Base-by-base conservation (phyloP, 2,797 vertebrate genomes). In the Hydrolagus colliei region DNA sequence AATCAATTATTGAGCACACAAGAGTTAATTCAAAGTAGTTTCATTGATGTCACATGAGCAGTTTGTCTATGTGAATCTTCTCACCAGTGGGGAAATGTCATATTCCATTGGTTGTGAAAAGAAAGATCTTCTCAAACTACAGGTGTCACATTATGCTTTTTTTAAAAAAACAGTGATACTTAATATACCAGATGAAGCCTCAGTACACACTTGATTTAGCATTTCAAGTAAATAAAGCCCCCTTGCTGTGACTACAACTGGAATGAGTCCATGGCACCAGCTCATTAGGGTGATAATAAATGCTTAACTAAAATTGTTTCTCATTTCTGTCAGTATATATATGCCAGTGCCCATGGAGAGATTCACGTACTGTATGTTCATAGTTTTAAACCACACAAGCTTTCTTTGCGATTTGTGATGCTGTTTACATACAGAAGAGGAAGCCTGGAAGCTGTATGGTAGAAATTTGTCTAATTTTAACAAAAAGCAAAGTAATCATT, bases 281-380 rank as follows among this genome's bases (percentile, higher is more conserved):
- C 68, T 84, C 79, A 41, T 10, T 41, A 32, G 41, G 79, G 79
- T 84, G 63, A 84, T 68, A 41, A 84, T 71, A 67, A 20, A 68
- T 84, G 79, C 18, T 84, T 35, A 68, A 84, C 65, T 84, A 84
- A 84, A 84, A 20, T 20, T 84, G 65, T 84, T 67, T 62, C 20
- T 82, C 65, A 84, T 84, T 84, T 84, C 18, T 67, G 78, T 84
- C 32, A 68, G 32, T 84, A 63, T 84, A 84, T 84, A 84, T 84
- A 68, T 63, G 20, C 32, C 63, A 63, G 16, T 71, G 79, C 79
- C 62, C 65, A 20, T 84, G 32, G 41, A 67, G 27, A 27, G 79
- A 84, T 35, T 68, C 68, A 41, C 62, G 18, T 84, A 52, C 41
- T 52, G 41, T 52, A 41, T 67, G 14, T 35, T 67, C 63, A 27